phyloP scores from a whole-genome alignment of 2,113 vertebrate genomes.

The Gallinago undulata region DNA sequence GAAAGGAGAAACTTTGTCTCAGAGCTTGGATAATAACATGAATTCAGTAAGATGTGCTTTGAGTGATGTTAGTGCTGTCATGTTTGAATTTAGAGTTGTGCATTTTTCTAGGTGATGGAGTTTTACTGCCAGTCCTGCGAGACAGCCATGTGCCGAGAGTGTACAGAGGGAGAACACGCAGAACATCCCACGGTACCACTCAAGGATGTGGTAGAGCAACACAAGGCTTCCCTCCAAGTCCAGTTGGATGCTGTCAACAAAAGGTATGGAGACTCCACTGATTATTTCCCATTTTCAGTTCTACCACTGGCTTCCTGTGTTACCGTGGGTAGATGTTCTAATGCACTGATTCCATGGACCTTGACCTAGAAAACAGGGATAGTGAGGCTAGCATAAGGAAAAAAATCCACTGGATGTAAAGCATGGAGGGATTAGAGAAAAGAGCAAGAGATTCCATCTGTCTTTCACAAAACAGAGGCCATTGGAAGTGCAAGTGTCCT shows the following conservation, averaged over 20 bases:
- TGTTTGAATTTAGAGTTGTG: neutral
- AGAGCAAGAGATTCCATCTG: neutral
- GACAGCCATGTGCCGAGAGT: constrained; percentile 97
- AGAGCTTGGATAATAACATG: neutral
- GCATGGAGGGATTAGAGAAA: neutral
- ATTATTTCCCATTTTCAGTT: neutral
- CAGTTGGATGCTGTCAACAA: constrained; percentile 92
- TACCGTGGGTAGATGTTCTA: neutral
- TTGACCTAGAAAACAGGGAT: neutral
- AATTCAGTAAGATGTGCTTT: neutral
- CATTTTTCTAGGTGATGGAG: constrained; percentile 88
- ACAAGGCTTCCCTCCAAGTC: constrained; percentile 91
- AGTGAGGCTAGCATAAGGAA: neutral
- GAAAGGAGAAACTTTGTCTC: neutral
- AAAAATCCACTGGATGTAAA: neutral
- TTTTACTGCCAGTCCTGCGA: constrained; percentile 97
- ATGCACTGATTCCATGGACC: neutral
- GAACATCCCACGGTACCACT: constrained; percentile 94
- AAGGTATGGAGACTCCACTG: constrained; percentile 74
- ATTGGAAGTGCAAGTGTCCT: neutral
- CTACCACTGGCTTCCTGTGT: neutral
- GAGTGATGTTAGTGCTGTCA: neutral
- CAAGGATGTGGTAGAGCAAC: constrained; percentile 94
- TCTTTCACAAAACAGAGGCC: neutral
- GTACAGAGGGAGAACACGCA: constrained; percentile 90